These are phyloP conservation scores for Eurystomus glaucurus DNA, from an alignment of 2,797 vertebrate species.

Conservation along the genomic window DNA sequence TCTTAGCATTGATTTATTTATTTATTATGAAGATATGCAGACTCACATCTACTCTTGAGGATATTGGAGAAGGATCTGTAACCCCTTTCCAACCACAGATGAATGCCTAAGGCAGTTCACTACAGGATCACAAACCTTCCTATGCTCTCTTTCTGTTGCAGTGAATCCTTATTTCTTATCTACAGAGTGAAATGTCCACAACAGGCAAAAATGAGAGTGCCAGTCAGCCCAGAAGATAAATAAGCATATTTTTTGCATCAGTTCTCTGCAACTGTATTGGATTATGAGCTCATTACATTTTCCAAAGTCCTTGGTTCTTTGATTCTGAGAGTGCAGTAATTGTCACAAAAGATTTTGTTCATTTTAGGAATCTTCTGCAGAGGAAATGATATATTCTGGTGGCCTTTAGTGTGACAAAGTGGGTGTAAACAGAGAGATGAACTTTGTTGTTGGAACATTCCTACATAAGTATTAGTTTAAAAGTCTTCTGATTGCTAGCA, in stretches of 20 bases:
- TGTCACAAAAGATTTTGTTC: background rate
- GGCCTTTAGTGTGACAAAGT: background rate
- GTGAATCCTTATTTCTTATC: background rate
- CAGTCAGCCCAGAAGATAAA: background rate
- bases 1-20: background rate
- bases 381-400: background rate
- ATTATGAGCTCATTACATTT: background rate
- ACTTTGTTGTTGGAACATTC: background rate
- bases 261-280: background rate
- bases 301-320: background rate
- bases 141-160: background rate
- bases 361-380: background rate
- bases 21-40: background rate
- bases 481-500: background rate
- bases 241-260: background rate
- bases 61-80: background rate
- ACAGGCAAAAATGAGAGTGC: background rate
- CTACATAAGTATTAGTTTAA: background rate
- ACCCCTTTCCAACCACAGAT: background rate
- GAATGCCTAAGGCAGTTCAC: background rate
- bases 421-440: background rate
- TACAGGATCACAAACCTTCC: rapidly evolving
- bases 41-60: background rate
- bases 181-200: background rate
- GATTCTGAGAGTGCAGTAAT: background rate